Evolutionary conservation across 1,140 invertebrate genomes (phyloP).

Genomic region (Lordiphosa mommai): DNA sequence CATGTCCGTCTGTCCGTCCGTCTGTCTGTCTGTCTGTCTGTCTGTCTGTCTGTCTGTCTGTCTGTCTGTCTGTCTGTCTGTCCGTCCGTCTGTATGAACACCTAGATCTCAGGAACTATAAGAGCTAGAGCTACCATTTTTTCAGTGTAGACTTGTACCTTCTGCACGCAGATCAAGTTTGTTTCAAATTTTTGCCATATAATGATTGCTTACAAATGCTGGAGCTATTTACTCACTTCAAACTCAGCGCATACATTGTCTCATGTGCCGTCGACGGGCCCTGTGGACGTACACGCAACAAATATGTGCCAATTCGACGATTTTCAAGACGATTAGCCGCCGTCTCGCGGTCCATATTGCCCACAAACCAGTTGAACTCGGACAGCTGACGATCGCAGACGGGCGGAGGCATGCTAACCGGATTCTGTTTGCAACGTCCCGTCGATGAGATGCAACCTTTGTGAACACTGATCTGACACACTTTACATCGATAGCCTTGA

Average conservation of each 20-base stretch:
- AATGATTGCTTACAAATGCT: too few species aligned
- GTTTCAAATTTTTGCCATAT: too few species aligned
- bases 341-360: conserved; percentile 91
- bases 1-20: too few species aligned
- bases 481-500: conserved; percentile 88
- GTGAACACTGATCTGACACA: conserved; percentile 87
- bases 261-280: conserved; percentile 82
- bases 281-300: conserved; percentile 90
- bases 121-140: too few species aligned
- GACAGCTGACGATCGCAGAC: conserved; percentile 77
- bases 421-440: conserved; percentile 84
- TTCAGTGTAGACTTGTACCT: too few species aligned
- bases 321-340: conserved; percentile 89
- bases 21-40: too few species aligned
- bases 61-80: too few species aligned
- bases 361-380: conserved; percentile 84
- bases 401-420: conserved; percentile 81
- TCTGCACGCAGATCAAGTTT: too few species aligned
- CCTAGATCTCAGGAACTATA: too few species aligned
- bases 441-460: conserved; percentile 88
- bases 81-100: too few species aligned
- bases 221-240: conserved; percentile 90
- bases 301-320: conserved; percentile 92
- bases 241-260: conserved; percentile 91
- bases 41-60: too few species aligned